Base-by-base conservation (phyloP, 2,113 vertebrate species). In the Larimichthys crocea region DNA sequence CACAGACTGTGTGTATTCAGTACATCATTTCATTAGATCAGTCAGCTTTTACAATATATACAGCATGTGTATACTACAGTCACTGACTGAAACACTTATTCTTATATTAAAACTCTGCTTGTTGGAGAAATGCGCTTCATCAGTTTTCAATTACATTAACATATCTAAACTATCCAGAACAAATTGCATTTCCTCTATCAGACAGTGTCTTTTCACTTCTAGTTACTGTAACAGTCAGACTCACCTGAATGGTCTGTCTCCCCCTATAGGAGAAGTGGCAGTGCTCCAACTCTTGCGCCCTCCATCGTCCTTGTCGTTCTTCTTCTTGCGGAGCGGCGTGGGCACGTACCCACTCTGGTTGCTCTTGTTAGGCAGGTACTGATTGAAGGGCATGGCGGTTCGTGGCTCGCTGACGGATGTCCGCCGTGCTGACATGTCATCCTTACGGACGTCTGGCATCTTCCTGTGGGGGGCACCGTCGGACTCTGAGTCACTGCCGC, bases 281-380 rank as follows among this genome's bases (percentile, higher is more conserved):
- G 96, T 99, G 70, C 97, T 99, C 97, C 98, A 99, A 86, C 97
- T 99, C 89, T 96, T 97, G 15, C 95, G 92, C 29, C 92, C 96
- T 2, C 95, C 96, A 35, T 97, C 97, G 42, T 97, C 97, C 15
- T 95, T 92, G 10, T 98, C 97, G 0, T 84, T 91, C 69, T 93
- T 96, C 90, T 97, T 97, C 76, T 95, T 97, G 64, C 96, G 96
- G 44, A 97, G 95, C 0, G 96, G 96, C 4, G 95, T 90, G 0
- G 97, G 97, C 74, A 98, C 71, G 0, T 99, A 99, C 44, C 95
- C 94, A 0, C 96, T 96, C 95, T 98, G 97, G 92, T 99, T 99
- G 92, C 95, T 97, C 90, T 96, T 98, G 93, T 99, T 99, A 0
- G 98, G 98, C 86, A 99, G 96, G 95, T 98, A 99, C 94, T 99